Evolutionary conservation across 1,140 invertebrate genomes (phyloP).

Genomic region (Papilio polytes): DNA sequence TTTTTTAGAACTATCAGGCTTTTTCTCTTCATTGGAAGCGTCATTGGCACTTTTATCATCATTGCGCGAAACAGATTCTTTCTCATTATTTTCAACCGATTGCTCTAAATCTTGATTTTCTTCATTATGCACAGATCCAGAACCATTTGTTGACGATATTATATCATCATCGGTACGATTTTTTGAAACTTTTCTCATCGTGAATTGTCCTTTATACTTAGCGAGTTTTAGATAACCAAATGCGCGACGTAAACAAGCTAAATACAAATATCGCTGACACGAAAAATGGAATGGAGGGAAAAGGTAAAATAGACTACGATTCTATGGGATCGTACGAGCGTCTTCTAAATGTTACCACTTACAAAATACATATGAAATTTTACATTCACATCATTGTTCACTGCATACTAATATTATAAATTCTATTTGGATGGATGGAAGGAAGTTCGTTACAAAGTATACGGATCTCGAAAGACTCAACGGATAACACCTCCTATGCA

Average conservation of each 20-base stretch:
- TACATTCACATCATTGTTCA: too few species aligned
- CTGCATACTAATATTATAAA: too few species aligned
- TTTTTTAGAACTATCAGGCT: conserved; percentile 42
- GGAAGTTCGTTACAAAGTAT: too few species aligned
- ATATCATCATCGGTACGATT: conserved; percentile 75
- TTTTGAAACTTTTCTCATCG: conserved; percentile 77
- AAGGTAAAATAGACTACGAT: conserved; percentile 42
- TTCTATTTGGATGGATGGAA: too few species aligned
- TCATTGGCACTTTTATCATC: conserved; percentile 40
- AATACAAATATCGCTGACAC: conserved; percentile 37
- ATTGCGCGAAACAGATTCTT: conserved; percentile 43
- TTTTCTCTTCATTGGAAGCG: conserved; percentile 26
- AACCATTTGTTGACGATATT: conserved; percentile 77
- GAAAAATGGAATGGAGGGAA: conserved; percentile 70
- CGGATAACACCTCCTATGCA: too few species aligned
- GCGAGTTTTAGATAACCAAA: neutral
- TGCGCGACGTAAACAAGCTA: conserved; percentile 25
- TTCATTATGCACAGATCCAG: conserved; percentile 66
- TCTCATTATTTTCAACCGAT: conserved; percentile 43
- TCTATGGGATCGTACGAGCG: neutral
- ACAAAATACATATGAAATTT: neutral
- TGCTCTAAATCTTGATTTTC: conserved; percentile 60
- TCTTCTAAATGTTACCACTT: conserved; percentile 21
- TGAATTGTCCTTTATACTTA: conserved; percentile 39
- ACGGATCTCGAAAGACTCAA: too few species aligned